A percentile compares a stretch with the other conserved stretches of the same genome.
Conservation (phyloP, 2,797 vertebrate species). For the Picus viridis region DNA sequence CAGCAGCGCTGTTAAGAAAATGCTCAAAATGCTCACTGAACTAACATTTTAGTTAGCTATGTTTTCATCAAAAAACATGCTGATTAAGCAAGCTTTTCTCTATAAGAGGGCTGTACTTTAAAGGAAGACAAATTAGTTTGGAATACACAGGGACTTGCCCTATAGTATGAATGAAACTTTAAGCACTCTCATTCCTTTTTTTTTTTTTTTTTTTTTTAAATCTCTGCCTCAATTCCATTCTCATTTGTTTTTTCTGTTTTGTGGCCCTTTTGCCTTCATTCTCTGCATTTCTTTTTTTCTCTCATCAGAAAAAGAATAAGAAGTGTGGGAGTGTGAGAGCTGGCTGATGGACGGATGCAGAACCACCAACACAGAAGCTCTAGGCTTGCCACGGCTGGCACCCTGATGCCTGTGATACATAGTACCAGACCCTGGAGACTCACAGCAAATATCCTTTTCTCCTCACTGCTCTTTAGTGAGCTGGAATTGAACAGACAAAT, state of each 20-base stretch:
- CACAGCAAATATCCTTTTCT: not conserved
- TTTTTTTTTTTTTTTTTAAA: not conserved
- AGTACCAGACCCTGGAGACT: not conserved
- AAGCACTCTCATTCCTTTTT: not conserved
- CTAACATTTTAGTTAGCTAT: not conserved
- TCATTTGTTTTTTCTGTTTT: not conserved
- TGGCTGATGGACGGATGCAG: not conserved
- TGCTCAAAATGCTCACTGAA: not conserved
- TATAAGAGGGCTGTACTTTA: not conserved
- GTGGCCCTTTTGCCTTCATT: not conserved
- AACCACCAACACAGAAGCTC: accelerated
- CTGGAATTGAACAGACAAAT: not conserved
- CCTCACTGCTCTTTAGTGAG: not conserved
- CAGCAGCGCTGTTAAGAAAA: not conserved
- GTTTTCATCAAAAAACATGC: not conserved
- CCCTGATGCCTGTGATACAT: not conserved
- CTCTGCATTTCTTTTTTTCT: not conserved
- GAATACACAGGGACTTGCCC: not conserved
- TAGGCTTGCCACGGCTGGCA: not conserved
- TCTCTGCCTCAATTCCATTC: not conserved
- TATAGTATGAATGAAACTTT: not conserved
- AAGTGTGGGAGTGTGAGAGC: not conserved
- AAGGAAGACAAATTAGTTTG: not conserved
- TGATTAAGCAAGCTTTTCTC: not conserved
- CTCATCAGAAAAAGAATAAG: not conserved